A percentile compares a stretch with the other conserved stretches of the same genome.
phyloP scores from a whole-genome alignment of 2,888 invertebrate genomes.

The Lissonota sp. region DNA sequence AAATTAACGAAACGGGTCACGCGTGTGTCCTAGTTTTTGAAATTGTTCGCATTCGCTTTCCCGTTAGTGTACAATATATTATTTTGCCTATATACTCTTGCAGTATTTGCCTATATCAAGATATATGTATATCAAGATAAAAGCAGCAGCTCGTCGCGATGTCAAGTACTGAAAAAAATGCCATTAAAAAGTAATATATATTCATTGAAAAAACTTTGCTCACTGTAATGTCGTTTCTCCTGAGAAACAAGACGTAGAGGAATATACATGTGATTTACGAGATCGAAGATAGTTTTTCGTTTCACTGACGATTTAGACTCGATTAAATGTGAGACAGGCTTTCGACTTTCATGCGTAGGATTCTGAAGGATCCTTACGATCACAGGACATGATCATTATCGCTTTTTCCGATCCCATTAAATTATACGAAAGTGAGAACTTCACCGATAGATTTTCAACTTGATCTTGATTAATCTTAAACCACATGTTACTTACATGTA shows the following conservation, averaged over 20 bases:
- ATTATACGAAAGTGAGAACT: too few relatives aligned
- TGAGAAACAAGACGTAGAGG: background rate
- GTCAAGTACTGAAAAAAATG: background rate
- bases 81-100: background rate
- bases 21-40: slow-evolving; percentile 51
- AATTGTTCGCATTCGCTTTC: slow-evolving; percentile 43
- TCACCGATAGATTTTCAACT: too few relatives aligned
- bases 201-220: slow-evolving; percentile 23
- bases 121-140: background rate
- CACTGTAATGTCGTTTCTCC: background rate
- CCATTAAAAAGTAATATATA: slow-evolving; percentile 14
- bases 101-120: slow-evolving; percentile 17
- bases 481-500: too few relatives aligned
- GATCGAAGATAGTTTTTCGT: slow-evolving; percentile 6
- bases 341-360: too few relatives aligned
- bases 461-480: too few relatives aligned
- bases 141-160: background rate
- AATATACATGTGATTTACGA: background rate
- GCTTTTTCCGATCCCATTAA: too few relatives aligned
- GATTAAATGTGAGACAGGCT: slow-evolving; percentile 15
- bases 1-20: slow-evolving; percentile 54
- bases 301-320: slow-evolving; percentile 42
- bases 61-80: background rate
- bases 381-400: too few relatives aligned
- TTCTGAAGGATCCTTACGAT: too few relatives aligned